A percentile compares a stretch with the other conserved stretches of the same genome.
Evolutionary conservation across 2,113 vertebrate species (phyloP).

Genomic region (Furnarius figulus): DNA sequence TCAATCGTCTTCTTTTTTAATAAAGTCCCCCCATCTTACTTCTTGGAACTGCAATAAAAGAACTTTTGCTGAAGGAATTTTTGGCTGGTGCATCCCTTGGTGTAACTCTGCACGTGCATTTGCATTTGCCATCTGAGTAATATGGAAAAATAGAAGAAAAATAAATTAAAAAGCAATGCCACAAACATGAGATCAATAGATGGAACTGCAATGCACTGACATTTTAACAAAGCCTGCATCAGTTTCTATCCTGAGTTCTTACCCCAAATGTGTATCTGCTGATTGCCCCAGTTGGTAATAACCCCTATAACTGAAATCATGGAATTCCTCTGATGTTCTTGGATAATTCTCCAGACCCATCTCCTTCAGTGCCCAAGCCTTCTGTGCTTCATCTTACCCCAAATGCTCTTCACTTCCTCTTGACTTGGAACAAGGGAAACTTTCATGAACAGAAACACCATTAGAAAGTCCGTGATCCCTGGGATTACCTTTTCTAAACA

Average conservation of each 20-base stretch:
- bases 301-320: not conserved
- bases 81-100: not conserved
- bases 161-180: fast-evolving
- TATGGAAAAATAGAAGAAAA: not conserved
- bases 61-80: not conserved
- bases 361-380: not conserved
- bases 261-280: not conserved
- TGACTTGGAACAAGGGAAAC: not conserved
- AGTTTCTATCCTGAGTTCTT: not conserved
- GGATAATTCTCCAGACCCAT: not conserved
- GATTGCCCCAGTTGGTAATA: not conserved
- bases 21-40: not conserved
- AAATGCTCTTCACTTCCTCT: not conserved
- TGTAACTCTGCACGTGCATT: not conserved
- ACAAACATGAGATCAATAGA: not conserved
- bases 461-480: not conserved
- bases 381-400: not conserved
- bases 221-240: not conserved
- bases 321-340: not conserved
- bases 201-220: not conserved
- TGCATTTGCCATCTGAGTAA: not conserved
- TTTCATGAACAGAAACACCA: not conserved
- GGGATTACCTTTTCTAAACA: not conserved
- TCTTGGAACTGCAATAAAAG: not conserved
- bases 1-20: constrained; percentile 14